Evolutionary conservation across 2,797 vertebrate genomes (phyloP).

Genomic region (Chelidonichthys spinosus): DNA sequence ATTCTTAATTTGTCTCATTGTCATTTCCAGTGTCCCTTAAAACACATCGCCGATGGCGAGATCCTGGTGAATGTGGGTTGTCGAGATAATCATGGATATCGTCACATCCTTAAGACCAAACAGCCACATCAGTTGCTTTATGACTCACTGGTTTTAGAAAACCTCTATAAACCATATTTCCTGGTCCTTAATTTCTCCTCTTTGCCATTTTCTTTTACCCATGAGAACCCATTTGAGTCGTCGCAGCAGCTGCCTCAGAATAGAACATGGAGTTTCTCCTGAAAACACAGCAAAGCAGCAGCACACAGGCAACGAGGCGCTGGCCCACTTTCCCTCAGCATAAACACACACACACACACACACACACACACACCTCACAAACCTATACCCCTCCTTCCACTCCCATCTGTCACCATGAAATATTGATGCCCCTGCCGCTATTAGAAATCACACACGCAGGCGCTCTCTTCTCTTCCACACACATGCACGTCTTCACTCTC

Average conservation of each 20-base stretch:
- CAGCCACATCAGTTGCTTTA: background rate
- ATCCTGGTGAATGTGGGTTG: too few species aligned
- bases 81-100: too few species aligned
- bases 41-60: too few species aligned
- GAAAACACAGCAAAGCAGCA: constrained; percentile 46
- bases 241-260: constrained; percentile 48
- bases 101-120: background rate
- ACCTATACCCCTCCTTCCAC: constrained; percentile 34
- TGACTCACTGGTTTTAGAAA: background rate
- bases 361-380: constrained; percentile 23
- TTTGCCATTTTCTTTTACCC: constrained; percentile 1
- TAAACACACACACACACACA: constrained; percentile 33
- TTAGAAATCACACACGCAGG: constrained; percentile 55
- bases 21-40: background rate
- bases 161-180: background rate
- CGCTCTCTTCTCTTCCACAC: constrained; percentile 11
- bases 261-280: constrained; percentile 68
- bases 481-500: constrained; percentile 25
- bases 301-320: constrained; percentile 37
- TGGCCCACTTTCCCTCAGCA: constrained; percentile 69
- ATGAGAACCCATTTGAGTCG: background rate
- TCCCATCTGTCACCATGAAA: constrained; percentile 84
- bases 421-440: constrained; percentile 79
- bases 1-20: background rate
- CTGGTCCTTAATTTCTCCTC: background rate